Evolutionary conservation across 2,113 vertebrate species (phyloP).

Genomic region (Gasterosteus nipponicus): DNA sequence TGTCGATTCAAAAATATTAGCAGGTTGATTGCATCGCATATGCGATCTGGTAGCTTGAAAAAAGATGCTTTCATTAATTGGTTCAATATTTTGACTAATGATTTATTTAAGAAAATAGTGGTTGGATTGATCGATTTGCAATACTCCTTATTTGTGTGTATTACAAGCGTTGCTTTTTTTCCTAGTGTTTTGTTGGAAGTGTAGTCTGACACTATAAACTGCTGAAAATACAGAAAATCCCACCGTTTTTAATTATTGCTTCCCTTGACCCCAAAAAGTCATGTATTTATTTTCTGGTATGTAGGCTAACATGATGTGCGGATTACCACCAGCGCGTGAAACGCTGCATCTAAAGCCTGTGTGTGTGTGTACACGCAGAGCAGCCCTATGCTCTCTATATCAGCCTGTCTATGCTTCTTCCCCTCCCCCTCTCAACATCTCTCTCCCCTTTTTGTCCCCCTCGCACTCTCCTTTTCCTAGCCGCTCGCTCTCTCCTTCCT

Average conservation of each 20-base stretch:
- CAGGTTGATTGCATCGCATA: conserved; percentile 1
- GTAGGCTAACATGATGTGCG: conserved; percentile 20
- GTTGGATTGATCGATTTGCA: conserved; percentile 5
- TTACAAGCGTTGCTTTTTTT: conserved; percentile 11
- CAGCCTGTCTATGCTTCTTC: conserved; percentile 73
- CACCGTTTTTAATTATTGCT: conserved; percentile 16
- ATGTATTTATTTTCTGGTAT: conserved; percentile 29
- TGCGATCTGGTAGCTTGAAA: conserved; percentile 4
- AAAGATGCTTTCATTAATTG: conserved; percentile 6
- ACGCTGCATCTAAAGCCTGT: conserved; percentile 33
- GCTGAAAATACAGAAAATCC: conserved; percentile 9
- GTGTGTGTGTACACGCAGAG: conserved; percentile 37
- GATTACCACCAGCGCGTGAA: conserved; percentile 33
- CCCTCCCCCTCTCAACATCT: conserved; percentile 76
- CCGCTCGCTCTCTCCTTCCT: conserved; percentile 71
- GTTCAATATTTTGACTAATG: conserved; percentile 1
- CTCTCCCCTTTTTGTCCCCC: conserved; percentile 79
- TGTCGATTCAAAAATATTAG: background rate
- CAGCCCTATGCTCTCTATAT: conserved; percentile 65
- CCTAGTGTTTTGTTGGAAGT: background rate
- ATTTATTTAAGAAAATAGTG: conserved; percentile 1
- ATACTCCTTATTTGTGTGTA: background rate
- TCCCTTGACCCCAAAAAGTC: conserved; percentile 29
- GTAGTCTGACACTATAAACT: conserved; percentile 9
- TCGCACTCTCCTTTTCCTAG: conserved; percentile 70